Base-by-base conservation (phyloP, 2,113 vertebrate species). In the Morone saxatilis region DNA sequence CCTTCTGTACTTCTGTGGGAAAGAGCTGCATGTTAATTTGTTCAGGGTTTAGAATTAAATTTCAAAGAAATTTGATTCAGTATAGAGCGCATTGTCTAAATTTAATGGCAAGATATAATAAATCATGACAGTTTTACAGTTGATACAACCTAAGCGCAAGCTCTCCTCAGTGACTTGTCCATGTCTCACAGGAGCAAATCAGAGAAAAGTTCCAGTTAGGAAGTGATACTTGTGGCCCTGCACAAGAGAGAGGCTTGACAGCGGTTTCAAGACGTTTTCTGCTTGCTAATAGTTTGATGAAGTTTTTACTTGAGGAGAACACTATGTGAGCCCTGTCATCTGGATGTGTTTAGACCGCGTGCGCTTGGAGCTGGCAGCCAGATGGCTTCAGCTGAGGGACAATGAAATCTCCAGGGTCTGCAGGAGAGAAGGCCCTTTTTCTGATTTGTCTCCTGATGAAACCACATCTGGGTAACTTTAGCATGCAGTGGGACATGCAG, bases 281-380 rank as follows among this genome's bases (percentile, higher is more conserved):
- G 73, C 81, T 73, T 76, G 53, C 61, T 85, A 85, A 81, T 71
- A 77, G 66, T 77, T 50, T 85, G 83, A 77, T 61, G 54, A 77
- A 25, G 20, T 63, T 85, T 60, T 77, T 51, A 57, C 71, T 89
- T 83, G 63, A 79, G 72, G 36, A 77, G 83, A 72, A 66, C 14
- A 7, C 70, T 84, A 53, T 57, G 48, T 51, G 70, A 83, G 80
- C 31, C 65, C 51, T 67, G 86, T 90, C 91, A 93, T 92, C 89
- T 94, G 93, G 92, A 88, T 92, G 74, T 25, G 77, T 91, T 93
- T 92, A 92, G 83, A 75, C 82, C 43, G 60, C 38, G 53, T 85
- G 81, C 76, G 86, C 88, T 80, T 50, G 66, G 78, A 88, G 71
- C 90, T 93, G 86, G 86, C 74, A 81, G 89, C 92, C 94, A 93